Evolutionary conservation across 92 coral and sea anemone species (phyloP), one percentile per base, ranked within the genome.

Genomic region (Isaurus tuberculatus): DNA sequence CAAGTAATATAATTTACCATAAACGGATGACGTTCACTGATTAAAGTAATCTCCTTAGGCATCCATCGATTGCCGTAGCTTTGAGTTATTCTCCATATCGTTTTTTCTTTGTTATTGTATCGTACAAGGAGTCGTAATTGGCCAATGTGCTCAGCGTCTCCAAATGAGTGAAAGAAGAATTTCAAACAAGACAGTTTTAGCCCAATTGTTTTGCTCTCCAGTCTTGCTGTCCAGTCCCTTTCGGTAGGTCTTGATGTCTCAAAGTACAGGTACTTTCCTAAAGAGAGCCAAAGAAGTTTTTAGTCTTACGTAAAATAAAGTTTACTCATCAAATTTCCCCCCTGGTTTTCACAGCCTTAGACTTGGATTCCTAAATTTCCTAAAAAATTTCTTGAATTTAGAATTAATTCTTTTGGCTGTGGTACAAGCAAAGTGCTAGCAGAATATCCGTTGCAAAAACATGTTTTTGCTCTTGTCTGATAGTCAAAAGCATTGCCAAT

Each of bases 81-180:
- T 33, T 80, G 85, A 49, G 86, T 57, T 2, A 84, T 85, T 19
- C 84, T 72, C 98, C 98, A 94, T 37, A 90, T 85, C 37, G 84
- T 63, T 36, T 87, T 90, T 37, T 91, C 95, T 4, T 69, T 89
- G 74, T 27, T 2, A 29, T 46, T 60, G 23, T 88, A 83, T 31
- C 84, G 85, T 31, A 93, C 40, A 9, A 89, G 70, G 1, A 96
- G 85, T 48, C 88, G 91, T 37, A 96, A 72, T 19, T 82, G 67
- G 10, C 99, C 99, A 75, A 96, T 86, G 28, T 92, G 97, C 2
- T 70, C 70, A 27, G 75, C 72, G 4, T 81, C 86, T 8, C 99
- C 99, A 51, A 14, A 92, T 58, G 94, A 68, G 73, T 96, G 99
- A 65, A 90, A 96, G 89, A 94, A 96, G 91, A 96, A 96, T 77